Percentiles rank a stretch among this genome's conserved stretches.
phyloP scores from a whole-genome alignment of 2,888 invertebrate genomes.

The Chrysolina oricalcia region DNA sequence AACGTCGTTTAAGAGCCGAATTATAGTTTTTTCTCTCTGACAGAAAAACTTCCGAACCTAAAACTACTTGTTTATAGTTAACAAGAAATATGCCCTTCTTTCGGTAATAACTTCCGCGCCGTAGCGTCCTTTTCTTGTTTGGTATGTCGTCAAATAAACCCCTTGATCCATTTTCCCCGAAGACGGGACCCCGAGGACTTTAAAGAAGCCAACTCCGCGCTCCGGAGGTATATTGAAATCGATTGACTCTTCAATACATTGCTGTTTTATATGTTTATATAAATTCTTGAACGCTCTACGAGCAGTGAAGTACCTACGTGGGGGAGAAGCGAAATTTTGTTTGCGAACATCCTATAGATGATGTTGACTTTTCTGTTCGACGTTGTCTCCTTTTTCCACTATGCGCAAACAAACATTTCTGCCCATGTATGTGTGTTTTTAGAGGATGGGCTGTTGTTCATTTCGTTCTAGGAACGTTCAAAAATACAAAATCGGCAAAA shows the following conservation, averaged over 20 bases:
- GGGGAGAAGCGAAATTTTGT: conserved; percentile 15
- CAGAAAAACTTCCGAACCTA: background rate
- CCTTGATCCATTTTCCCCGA: conserved; percentile 43
- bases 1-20: too few species aligned
- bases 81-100: conserved; percentile 12
- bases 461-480: too few species aligned
- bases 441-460: background rate
- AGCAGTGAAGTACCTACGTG: conserved; percentile 21
- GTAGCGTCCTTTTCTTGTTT: conserved; percentile 43
- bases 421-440: background rate
- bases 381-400: background rate
- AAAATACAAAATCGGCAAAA: too few species aligned
- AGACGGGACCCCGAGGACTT: conserved; percentile 46
- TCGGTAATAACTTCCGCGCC: conserved; percentile 46
- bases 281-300: conserved; percentile 52
- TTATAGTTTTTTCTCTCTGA: background rate
- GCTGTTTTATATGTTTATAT: conserved; percentile 66
- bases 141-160: conserved; percentile 47
- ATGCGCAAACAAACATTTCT: background rate
- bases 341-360: conserved; percentile 11
- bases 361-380: conserved; percentile 29
- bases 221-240: conserved; percentile 62
- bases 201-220: conserved; percentile 44
- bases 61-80: conserved; percentile 11
- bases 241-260: conserved; percentile 64